Base-by-base conservation (phyloP, 1,140 invertebrate species). In the Diorhabda carinulata region DNA sequence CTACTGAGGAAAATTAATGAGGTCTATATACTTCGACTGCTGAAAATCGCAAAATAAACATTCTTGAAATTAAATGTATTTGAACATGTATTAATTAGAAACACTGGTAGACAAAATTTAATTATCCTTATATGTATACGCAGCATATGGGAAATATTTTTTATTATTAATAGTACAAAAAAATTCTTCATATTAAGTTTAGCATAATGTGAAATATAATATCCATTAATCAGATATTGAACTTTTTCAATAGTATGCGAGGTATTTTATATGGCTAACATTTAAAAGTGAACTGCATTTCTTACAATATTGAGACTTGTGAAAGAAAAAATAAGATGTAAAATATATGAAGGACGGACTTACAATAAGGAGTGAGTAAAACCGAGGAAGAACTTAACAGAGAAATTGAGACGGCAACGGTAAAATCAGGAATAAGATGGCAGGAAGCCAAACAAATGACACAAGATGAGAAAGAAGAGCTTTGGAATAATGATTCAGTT, bases 11-110 rank as follows among this genome's bases (percentile, higher is more conserved):
- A 52, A 8, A 52, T 52, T 52, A 8, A 52, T 52, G 47, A n/a
- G 47, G 25, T 25, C 25, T 25, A 25, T 25, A 25, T 1, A 25
- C 25, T 25, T 25, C 25, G 25, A 25, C 25, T 25, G 25, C 25
- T 25, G 25, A 25, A 64, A 43, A 47, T n/a, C 42, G 43, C 62
- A 43, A 64, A 64, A 64, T 64, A 64, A 64, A 64, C 62, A 10
- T 40, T n/a, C 43, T 45, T 47, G 44, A 44, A 64, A 64, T 64
- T 64, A 64, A 45, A 45, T 25, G 25, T 25, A 25, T 25, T 25
- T 25, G 25, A 25, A 25, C 25, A 25, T 25, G 25, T 25, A 25
- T 25, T 25, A 25, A 25, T 25, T 25, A 25, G 25, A 25, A 25
- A 25, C 25, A 25, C 25, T 25, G 25, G 25, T 25, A 25, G 25